A percentile compares a stretch with the other conserved stretches of the same genome.
Conservation (phyloP, 2,888 invertebrate genomes). For the Drosophila mettleri region DNA sequence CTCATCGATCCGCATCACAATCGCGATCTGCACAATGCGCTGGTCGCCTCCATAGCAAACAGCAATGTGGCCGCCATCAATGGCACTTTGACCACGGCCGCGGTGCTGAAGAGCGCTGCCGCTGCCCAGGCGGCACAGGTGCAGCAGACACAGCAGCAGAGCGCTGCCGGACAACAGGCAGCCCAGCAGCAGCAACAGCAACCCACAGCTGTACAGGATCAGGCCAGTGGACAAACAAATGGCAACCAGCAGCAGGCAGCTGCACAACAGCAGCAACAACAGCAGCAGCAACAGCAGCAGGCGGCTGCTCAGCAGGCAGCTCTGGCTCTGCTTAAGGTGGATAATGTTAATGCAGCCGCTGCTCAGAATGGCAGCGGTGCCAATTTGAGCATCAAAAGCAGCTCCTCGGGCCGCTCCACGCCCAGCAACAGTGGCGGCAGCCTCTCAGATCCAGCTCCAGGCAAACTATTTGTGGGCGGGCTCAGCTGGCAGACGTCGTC, state of each 20-base stretch:
- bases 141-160: conserved; percentile 55
- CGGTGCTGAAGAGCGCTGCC: conserved; percentile 81
- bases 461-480: conserved; percentile 95
- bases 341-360: conserved; percentile 55
- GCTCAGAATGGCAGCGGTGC: conserved; percentile 57
- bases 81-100: conserved; percentile 83
- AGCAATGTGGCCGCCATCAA: conserved; percentile 83
- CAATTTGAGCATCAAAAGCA: conserved; percentile 85
- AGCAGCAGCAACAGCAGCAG: conserved; percentile 55
- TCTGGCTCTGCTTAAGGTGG: conserved; percentile 65
- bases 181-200: conserved; percentile 42
- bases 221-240: conserved; percentile 44
- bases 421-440: conserved; percentile 87
- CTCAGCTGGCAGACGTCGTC: conserved; percentile 97
- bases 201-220: conserved; percentile 55
- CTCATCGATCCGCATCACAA: conserved; percentile 84
- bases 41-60: conserved; percentile 86
- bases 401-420: conserved; percentile 91
- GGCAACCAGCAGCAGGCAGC: conserved; percentile 65
- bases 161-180: conserved; percentile 28
- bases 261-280: conserved; percentile 72
- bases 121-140: conserved; percentile 77
- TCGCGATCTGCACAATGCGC: conserved; percentile 85
- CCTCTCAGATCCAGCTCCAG: conserved; percentile 90
- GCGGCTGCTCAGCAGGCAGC: conserved; percentile 67